Evolutionary conservation across 2,797 vertebrate genomes (phyloP), one percentile per base, ranked within the genome.

Genomic region (Enteromius fasciolatus): DNA sequence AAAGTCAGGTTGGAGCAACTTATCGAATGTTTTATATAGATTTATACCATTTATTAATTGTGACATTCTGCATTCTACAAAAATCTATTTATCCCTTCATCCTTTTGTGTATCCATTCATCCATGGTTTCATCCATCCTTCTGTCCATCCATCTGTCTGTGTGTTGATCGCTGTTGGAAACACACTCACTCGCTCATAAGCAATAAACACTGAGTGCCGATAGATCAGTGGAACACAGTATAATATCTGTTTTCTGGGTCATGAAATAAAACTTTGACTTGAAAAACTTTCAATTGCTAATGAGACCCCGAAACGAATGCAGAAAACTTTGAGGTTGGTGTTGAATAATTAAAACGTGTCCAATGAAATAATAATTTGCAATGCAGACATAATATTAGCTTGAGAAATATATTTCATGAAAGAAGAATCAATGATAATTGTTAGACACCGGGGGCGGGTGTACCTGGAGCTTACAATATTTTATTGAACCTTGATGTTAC

Each of bases 161-260:
- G 75, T 63, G 54, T 63, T 63, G 39, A 76, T 76, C 75, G 20
- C 23, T 61, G 75, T 41, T 44, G 75, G 39, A 8, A 77, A 64
- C 25, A 61, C 39, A 46, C 76, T n/a, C 76, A n/a, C 18, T 48
- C 57, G 11, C 36, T 63, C 54, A 44, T 46, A 61, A 63, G 59
- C 18, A 11, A 64, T 66, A 63, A 64, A 77, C 76, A 66, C 41
- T 59, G 59, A 67, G 31, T 64, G 70, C 64, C 52, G 44, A 64
- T 79, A 84, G 59, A 84, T 82, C 67, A 77, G 17, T 33, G 67
- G 25, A 66, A 50, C 77, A 63, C 80, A 80, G 54, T 67, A 54
- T 80, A 75, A 78, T 61, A 68, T 90, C 92, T 92, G 90, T 91
- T 94, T 94, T 94, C 92, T 94, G 92, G 94, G 93, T 95, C 93